Evolutionary conservation across 2,797 vertebrate genomes (phyloP), one percentile per base, ranked within the genome.

Genomic region (Pteropus rufus): DNA sequence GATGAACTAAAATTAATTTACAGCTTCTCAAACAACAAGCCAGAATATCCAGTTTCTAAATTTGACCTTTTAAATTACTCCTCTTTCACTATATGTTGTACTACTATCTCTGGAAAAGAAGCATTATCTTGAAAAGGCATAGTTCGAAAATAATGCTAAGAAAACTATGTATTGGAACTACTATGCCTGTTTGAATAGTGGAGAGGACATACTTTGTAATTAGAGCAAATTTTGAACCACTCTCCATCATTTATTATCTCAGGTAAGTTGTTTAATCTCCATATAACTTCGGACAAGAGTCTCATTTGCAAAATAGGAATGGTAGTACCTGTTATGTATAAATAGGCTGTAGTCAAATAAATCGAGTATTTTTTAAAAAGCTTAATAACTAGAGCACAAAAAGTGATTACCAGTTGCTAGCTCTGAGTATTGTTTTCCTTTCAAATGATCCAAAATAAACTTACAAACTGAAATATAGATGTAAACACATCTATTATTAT

Each of bases 381-480:
- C n/a, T 64, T 23, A 87, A 60, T 67, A 34, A 12, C 80, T 52
- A n/a, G 0, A 62, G 49, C 19, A 24, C 70, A 77, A 72, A 69
- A 70, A 52, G 7, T 58, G 12, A 52, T 54, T 84, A 65, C 46
- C 19, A 67, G 21, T 60, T 75, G 29, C 24, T 72, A 70, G 8
- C 2, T 54, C 12, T n/a, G 31, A 85, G 72, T 81, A 56, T 52
- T 82, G 11, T 81, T 93, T 56, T 77, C 49, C 11, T 64, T 75
- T 91, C 64, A 72, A 85, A n/a, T 70, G 29, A 82, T 34, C 14
- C 60, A 92, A 79, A 92, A 72, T 60, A 91, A 96, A 91, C 62
- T 46, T 52, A 36, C 10, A 91, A 89, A 10, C 12, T 46, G 29
- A 65, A 87, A 64, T 88, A 10, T 77, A 6, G 0, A 77, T 56